phyloP scores from a whole-genome alignment of 2,797 vertebrate species.

The Sciaenops ocellatus region DNA sequence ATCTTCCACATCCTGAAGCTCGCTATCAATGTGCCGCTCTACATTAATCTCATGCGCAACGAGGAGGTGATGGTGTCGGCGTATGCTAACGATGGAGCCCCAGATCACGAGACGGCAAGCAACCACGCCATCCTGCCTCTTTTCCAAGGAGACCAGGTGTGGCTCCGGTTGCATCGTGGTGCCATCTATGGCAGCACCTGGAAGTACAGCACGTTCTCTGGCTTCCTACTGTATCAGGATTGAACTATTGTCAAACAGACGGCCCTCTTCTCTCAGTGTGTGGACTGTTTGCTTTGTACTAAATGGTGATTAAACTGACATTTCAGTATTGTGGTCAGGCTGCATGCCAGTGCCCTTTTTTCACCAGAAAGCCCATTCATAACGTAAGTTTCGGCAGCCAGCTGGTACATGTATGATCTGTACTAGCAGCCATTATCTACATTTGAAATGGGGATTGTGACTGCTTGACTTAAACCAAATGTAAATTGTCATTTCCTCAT shows the following conservation, averaged over 20 bases:
- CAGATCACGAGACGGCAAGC: constrained; percentile 97
- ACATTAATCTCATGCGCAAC: constrained; percentile 98
- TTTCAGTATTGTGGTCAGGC: constrained; percentile 43
- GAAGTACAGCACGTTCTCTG: constrained; percentile 99
- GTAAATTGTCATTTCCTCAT: constrained; percentile 15
- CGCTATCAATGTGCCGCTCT: constrained; percentile 95
- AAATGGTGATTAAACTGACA: constrained; percentile 27
- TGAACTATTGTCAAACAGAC: constrained; percentile 71
- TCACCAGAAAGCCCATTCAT: constrained; percentile 15
- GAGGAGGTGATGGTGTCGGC: constrained; percentile 97
- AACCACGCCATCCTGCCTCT: constrained; percentile 96
- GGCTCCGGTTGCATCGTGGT: constrained; percentile 95
- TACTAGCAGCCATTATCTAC: not conserved
- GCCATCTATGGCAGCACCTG: constrained; percentile 99
- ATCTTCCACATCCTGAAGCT: constrained; percentile 98
- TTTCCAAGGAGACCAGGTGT: constrained; percentile 96
- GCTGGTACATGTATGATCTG: not conserved
- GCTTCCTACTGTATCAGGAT: constrained; percentile 97
- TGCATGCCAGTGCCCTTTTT: constrained; percentile 40
- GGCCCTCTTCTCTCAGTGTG: constrained; percentile 13
- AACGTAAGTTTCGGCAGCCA: constrained; percentile 12
- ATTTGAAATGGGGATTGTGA: constrained; percentile 9
- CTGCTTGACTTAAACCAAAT: constrained; percentile 24
- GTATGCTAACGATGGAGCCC: constrained; percentile 97
- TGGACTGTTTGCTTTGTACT: constrained; percentile 74